Conservation (phyloP, 2,888 invertebrate genomes). For the Chorisops tibialis region DNA sequence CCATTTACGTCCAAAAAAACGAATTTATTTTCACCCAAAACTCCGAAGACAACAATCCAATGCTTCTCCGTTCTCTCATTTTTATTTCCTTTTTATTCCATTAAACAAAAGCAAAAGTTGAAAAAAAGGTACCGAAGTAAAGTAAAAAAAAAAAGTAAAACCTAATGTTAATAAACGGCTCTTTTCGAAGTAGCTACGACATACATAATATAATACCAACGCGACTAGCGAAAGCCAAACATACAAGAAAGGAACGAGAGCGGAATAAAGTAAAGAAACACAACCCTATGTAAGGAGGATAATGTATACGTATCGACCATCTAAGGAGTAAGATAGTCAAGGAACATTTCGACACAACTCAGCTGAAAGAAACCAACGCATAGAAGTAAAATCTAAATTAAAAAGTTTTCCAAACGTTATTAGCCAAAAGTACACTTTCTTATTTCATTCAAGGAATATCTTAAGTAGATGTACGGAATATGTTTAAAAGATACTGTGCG, state of each 20-base stretch:
- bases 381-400: slow-evolving; percentile 26
- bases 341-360: slow-evolving; percentile 6
- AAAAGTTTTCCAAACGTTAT: slow-evolving; percentile 28
- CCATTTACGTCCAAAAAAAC: slow-evolving; percentile 10
- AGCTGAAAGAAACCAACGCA: slow-evolving; percentile 10
- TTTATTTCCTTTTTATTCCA: slow-evolving; percentile 11
- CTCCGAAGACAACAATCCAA: background rate
- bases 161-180: slow-evolving; percentile 10
- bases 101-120: background rate
- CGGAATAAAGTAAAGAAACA: background rate
- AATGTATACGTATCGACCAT: no score
- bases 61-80: background rate
- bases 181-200: background rate
- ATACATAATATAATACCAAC: background rate
- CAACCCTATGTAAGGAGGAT: no score
- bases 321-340: no score
- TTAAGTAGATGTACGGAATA: background rate
- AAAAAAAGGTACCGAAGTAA: background rate
- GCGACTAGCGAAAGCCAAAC: background rate
- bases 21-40: slow-evolving; percentile 8
- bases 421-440: slow-evolving; percentile 12
- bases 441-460: background rate
- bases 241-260: background rate
- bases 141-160: background rate
- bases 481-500: background rate